These are phyloP conservation scores for Trachelipus rathkii DNA, from an alignment of 1,140 invertebrate species.

Conservation along the genomic window DNA sequence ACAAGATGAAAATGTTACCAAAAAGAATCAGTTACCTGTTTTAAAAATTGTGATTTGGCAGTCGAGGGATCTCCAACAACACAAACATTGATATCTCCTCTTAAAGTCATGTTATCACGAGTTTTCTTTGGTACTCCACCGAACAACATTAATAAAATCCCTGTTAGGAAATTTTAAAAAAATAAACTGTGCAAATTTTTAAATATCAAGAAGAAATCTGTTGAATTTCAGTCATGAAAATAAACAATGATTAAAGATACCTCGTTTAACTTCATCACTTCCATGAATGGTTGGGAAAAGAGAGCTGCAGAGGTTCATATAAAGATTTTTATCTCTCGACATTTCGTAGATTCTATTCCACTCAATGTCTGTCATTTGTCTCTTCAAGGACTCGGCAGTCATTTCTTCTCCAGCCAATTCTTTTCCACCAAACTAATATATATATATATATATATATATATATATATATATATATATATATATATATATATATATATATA, in stretches of 20 bases:
- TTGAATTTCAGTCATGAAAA: too few species aligned
- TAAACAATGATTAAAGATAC: conserved; percentile 46
- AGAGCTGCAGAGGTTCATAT: conserved; percentile 84
- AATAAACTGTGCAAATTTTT: neutral
- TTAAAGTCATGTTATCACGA: conserved; percentile 71
- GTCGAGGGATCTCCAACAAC: conserved; percentile 98
- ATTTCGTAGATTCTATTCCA: conserved; percentile 97
- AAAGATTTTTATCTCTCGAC: conserved; percentile 88
- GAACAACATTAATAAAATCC: conserved; percentile 92
- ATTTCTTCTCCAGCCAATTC: conserved; percentile 63
- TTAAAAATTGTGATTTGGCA: conserved; percentile 95
- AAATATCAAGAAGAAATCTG: too few species aligned
- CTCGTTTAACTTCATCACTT: conserved; percentile 95
- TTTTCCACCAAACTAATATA: conserved; percentile 54
- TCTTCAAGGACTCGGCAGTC: conserved; percentile 84
- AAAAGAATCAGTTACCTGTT: conserved; percentile 63
- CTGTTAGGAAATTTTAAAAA: conserved; percentile 37
- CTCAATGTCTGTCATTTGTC: conserved; percentile 90
- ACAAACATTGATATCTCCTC: conserved; percentile 97
- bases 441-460: too few species aligned
- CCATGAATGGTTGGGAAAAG: conserved; percentile 97
- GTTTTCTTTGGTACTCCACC: conserved; percentile 97
- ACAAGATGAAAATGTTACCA: neutral
- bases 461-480: too few species aligned
- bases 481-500: too few species aligned